Evolutionary conservation across 2,888 invertebrate genomes (phyloP), one percentile per base, ranked within the genome.

Genomic region (Caenorhabditis sp.): DNA sequence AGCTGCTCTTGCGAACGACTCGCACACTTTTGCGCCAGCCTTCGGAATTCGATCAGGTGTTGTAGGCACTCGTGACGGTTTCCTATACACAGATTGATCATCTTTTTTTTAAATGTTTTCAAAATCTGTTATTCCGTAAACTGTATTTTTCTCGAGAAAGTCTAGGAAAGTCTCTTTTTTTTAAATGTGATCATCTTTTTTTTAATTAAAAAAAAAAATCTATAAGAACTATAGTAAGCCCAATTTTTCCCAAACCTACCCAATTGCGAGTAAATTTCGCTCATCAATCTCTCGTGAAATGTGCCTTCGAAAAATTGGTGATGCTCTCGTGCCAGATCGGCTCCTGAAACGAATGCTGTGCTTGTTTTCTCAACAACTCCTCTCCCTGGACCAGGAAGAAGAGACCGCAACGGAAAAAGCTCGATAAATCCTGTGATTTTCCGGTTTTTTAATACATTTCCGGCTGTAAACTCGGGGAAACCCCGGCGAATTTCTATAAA

Each of bases 1-100:
- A 76, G 13, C 26, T 76, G 76, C 20, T 59, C 58, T 24, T 76
- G 76, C 1, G 76, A 76, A 4, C 17, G 37, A 45, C 32, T 46
- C 20, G n/a, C 20, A 17, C 50, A 61, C 9, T 56, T 17, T 5
- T 15, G 17, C 0, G 75, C 22, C 17, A 62, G 13, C 13, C 45
- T 17, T 2, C 62, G 58, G 45, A 68, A 75, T 5, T 6, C 24
- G 1, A 11, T 4, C 4, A 56, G 30, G 20, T 71, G 62, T 32
- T 17, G 39, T 3, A 48, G 41, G 37, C 55, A 62, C 1, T 7
- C 1, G 5, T 62, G 48, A 20, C 55, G 17, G n/a, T 75, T 56
- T 6, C 58, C 46, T 20, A 13, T 13, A 35, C 4, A 35, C n/a
- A n/a, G n/a, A 35, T 35, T 7, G n/a, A n/a, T 7, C 35, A 30